phyloP scores from a whole-genome alignment of 2,888 invertebrate genomes.

The Mycalesis mineus region DNA sequence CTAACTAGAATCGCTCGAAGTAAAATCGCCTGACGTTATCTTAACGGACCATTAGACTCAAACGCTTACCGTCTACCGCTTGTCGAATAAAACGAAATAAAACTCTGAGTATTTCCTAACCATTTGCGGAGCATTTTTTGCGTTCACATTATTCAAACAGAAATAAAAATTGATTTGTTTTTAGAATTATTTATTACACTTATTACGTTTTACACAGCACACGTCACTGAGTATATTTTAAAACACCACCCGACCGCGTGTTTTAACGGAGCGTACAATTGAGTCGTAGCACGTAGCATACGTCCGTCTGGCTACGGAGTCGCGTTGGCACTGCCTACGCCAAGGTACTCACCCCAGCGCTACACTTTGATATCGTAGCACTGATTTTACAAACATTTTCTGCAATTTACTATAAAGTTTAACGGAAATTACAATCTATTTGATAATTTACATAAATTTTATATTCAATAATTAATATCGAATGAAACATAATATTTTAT shows the following conservation, averaged over 20 bases:
- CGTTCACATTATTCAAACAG: conserved; percentile 44
- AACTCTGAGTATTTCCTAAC: conserved; percentile 41
- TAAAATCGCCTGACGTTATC: conserved; percentile 53
- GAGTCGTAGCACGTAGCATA: conserved; percentile 26
- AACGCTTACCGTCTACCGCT: conserved; percentile 51
- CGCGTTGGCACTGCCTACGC: conserved; percentile 67
- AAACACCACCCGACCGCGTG: conserved; percentile 13
- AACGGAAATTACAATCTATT: conserved; percentile 7
- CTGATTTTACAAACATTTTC: conserved; percentile 65
- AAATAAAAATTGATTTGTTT: not conserved
- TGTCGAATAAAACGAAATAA: conserved; percentile 51
- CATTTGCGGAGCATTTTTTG: conserved; percentile 42
- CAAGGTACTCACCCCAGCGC: conserved; percentile 50
- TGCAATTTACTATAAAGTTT: conserved; percentile 31
- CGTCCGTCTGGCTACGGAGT: conserved; percentile 60
- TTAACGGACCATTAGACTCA: conserved; percentile 63
- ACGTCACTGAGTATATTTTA: conserved; percentile 41
- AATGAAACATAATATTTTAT: not conserved
- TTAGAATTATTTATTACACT: not conserved
- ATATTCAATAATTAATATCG: not conserved
- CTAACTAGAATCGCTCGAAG: conserved; percentile 30
- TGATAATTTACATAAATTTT: not conserved
- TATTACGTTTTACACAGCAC: conserved; percentile 42
- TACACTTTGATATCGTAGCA: conserved; percentile 66
- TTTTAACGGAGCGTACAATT: conserved; percentile 8